A percentile compares a stretch with the other conserved stretches of the same genome.
Conservation (phyloP, 2,888 invertebrate genomes). For the Lapara coniferarum region DNA sequence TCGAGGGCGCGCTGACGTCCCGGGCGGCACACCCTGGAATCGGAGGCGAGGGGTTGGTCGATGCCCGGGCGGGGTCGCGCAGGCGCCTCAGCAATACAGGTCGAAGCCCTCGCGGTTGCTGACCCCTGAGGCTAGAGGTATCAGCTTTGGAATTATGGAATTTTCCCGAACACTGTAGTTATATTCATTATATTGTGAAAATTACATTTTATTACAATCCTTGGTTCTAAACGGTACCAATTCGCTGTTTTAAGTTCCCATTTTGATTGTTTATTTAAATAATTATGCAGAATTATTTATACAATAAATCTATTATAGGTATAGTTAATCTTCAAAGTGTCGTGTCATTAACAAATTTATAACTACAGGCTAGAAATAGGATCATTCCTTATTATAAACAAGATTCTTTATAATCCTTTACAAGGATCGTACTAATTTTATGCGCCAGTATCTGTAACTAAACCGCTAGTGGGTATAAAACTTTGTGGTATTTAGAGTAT, state of each 20-base stretch:
- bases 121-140: constrained; percentile 72
- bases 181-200: not conserved
- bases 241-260: no score
- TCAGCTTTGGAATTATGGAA: constrained; percentile 39
- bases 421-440: not conserved
- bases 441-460: not conserved
- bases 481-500: constrained; percentile 45
- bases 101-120: constrained; percentile 78
- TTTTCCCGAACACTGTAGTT: not conserved
- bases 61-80: constrained; percentile 72
- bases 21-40: constrained; percentile 39
- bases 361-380: no score
- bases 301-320: no score
- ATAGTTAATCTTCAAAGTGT: no score
- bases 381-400: not conserved
- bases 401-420: not conserved
- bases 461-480: constrained; percentile 24
- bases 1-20: constrained; percentile 24
- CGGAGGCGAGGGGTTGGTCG: constrained; percentile 59
- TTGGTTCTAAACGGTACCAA: no score
- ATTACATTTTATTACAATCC: no score
- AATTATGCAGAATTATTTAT: no score
- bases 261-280: no score
- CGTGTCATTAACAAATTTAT: no score
- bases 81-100: constrained; percentile 66